These are phyloP conservation scores for Montifringilla adamsi DNA, from an alignment of 2,113 vertebrate genomes.

Conservation along the genomic window DNA sequence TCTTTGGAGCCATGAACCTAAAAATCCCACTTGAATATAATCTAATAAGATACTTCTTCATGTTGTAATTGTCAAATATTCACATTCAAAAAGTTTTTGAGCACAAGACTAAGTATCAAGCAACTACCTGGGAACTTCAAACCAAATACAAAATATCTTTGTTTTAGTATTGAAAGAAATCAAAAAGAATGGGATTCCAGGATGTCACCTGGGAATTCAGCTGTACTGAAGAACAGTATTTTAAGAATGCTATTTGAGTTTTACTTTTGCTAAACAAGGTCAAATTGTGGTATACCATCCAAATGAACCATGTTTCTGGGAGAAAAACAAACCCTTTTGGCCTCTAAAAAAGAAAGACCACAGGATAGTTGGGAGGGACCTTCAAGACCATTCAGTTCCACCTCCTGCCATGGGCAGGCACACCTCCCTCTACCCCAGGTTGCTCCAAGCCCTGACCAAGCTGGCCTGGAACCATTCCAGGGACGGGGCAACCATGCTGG, in stretches of 20 bases:
- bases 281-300: neutral
- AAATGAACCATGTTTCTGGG: neutral
- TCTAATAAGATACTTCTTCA: neutral
- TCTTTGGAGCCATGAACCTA: neutral
- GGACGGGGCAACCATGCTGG: neutral
- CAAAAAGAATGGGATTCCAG: neutral
- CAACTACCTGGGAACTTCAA: neutral
- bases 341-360: neutral
- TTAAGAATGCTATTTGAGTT: neutral
- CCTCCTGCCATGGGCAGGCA: neutral
- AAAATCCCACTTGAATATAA: neutral
- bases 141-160: neutral
- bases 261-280: neutral
- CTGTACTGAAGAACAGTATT: neutral
- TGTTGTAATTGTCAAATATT: neutral
- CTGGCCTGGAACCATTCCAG: neutral
- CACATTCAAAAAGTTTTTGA: neutral
- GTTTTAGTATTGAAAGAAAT: neutral
- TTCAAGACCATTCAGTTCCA: neutral
- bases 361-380: neutral
- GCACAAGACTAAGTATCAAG: neutral
- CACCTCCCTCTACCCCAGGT: neutral
- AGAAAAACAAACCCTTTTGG: neutral
- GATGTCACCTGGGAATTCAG: neutral
- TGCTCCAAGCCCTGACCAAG: accelerated